These are phyloP conservation scores for Myzus persicae DNA, from an alignment of 1,140 invertebrate genomes.

Conservation along the genomic window DNA sequence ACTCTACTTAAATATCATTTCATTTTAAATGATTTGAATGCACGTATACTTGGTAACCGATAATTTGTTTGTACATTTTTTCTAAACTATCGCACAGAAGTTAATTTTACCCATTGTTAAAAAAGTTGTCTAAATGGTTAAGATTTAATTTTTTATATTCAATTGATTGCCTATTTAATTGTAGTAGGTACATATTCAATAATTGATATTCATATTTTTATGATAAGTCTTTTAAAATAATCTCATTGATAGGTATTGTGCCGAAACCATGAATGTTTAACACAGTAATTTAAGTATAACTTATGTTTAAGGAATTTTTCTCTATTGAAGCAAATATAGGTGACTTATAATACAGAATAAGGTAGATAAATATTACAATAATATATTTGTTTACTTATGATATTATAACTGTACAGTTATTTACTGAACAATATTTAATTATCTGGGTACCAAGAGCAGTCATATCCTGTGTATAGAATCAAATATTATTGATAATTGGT, in stretches of 20 bases:
- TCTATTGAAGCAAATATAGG: background rate
- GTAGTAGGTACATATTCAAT: background rate
- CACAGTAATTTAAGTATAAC: background rate
- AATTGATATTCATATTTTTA: background rate
- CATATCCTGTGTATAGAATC: background rate
- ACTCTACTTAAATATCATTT: background rate
- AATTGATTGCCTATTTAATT: no score
- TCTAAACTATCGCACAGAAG: background rate
- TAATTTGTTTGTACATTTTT: background rate
- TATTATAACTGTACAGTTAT: background rate
- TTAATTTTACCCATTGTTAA: no score
- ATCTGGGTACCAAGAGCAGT: background rate
- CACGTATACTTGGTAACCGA: background rate
- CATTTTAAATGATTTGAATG: constrained; percentile 11
- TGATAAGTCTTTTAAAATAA: background rate
- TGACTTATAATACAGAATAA: background rate
- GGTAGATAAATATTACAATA: background rate
- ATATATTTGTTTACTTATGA: background rate
- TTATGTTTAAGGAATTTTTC: background rate
- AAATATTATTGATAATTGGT: background rate
- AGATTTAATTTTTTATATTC: no score
- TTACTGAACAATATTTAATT: background rate
- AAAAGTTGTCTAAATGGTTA: no score
- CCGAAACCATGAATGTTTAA: background rate
- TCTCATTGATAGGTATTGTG: background rate